These are phyloP conservation scores for Vireo griseus DNA, from an alignment of 2,797 vertebrate species.

Conservation along the genomic window DNA sequence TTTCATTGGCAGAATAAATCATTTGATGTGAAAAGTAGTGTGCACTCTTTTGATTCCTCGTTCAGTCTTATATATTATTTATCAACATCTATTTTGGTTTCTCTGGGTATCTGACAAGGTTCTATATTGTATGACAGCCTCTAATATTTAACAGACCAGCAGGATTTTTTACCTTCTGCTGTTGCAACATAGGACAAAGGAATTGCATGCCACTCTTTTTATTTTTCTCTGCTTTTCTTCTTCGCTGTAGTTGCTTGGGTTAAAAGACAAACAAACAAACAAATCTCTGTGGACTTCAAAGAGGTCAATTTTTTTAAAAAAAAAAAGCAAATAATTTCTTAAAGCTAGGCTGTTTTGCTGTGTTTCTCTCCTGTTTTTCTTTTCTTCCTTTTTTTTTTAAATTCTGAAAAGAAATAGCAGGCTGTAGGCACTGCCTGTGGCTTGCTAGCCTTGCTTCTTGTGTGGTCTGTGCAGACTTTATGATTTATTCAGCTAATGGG, in stretches of 20 bases:
- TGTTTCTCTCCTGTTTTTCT: slow-evolving; percentile 52
- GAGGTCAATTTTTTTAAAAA: slow-evolving; percentile 1
- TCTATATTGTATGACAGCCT: slow-evolving; percentile 58
- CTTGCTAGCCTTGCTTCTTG: slow-evolving; percentile 89
- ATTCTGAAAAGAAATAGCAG: slow-evolving; percentile 87
- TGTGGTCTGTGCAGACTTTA: slow-evolving; percentile 99
- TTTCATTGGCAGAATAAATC: slow-evolving; percentile 54
- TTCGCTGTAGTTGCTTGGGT: slow-evolving; percentile 58
- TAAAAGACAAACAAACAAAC: slow-evolving; percentile 68
- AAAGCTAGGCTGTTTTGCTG: slow-evolving; percentile 72
- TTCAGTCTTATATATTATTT: neutral
- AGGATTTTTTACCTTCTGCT: slow-evolving; percentile 41
- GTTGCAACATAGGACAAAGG: slow-evolving; percentile 53
- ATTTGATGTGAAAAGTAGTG: slow-evolving; percentile 33
- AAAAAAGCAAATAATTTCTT: slow-evolving; percentile 66
- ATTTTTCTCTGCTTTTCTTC: slow-evolving; percentile 64
- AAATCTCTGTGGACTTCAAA: slow-evolving; percentile 60
- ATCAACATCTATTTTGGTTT: slow-evolving; percentile 43
- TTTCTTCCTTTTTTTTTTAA: neutral
- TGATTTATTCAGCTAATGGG: slow-evolving; percentile 99
- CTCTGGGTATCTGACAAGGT: slow-evolving; percentile 64
- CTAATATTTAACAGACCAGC: slow-evolving; percentile 46
- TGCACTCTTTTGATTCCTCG: slow-evolving; percentile 40
- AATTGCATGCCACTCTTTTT: slow-evolving; percentile 11
- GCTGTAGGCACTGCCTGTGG: slow-evolving; percentile 84